phyloP scores from a whole-genome alignment of 2,113 vertebrate species.

The Erythrocebus patas region DNA sequence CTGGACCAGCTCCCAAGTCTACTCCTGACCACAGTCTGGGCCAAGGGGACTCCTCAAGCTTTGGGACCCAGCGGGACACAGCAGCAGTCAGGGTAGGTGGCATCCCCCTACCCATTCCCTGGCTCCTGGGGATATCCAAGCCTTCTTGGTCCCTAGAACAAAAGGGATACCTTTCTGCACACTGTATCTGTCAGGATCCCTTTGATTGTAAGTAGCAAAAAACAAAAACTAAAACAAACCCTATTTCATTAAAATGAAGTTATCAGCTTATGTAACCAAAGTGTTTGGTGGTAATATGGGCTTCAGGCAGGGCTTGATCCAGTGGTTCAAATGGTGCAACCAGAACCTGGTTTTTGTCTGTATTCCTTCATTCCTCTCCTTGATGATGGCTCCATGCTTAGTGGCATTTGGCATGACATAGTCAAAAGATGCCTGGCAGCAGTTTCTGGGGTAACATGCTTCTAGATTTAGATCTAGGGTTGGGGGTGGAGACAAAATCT shows the following conservation, averaged over 20 bases:
- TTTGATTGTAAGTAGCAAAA: background rate
- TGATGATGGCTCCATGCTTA: background rate
- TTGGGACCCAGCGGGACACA: background rate
- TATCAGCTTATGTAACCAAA: background rate
- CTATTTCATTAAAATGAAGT: background rate
- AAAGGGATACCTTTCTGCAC: background rate
- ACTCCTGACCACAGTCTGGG: background rate
- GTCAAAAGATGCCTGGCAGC: background rate
- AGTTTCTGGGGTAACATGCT: background rate
- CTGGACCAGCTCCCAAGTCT: background rate
- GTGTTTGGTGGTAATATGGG: background rate
- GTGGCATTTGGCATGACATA: background rate
- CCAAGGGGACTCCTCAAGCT: background rate
- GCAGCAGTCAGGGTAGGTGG: slow-evolving; percentile 47
- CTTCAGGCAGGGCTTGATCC: background rate
- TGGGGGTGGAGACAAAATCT: background rate
- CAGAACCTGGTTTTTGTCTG: background rate
- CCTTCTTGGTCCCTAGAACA: background rate
- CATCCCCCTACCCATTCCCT: background rate
- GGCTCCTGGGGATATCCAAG: background rate
- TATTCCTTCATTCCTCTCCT: background rate
- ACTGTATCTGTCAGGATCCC: background rate
- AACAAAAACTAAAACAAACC: background rate
- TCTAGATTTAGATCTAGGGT: background rate
- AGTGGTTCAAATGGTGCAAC: background rate